Percentiles rank a stretch among this genome's conserved stretches.
These are phyloP conservation scores for Columbina picui DNA, from an alignment of 2,113 vertebrate species.

Conservation along the genomic window DNA sequence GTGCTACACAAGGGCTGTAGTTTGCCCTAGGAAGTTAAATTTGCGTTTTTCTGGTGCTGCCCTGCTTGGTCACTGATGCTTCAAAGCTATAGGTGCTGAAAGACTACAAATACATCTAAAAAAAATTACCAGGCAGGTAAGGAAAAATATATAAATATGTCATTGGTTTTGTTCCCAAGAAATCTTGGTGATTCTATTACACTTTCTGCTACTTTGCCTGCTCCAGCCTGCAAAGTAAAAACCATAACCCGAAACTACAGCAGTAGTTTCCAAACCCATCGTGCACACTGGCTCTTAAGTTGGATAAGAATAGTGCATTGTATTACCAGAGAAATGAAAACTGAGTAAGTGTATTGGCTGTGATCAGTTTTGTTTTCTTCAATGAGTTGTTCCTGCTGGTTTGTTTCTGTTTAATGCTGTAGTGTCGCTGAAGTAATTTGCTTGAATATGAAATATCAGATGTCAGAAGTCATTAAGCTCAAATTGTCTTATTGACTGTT, in stretches of 20 bases:
- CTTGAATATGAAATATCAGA: background rate
- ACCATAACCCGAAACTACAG: background rate
- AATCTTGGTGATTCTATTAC: background rate
- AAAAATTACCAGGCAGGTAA: background rate
- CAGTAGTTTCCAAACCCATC: background rate
- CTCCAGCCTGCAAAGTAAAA: background rate
- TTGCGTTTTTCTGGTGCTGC: background rate
- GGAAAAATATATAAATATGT: background rate
- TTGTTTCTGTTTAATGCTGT: background rate
- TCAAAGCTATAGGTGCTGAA: background rate
- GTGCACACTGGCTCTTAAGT: accelerated
- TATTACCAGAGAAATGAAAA: background rate
- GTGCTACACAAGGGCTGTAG: accelerated
- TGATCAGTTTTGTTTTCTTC: background rate
- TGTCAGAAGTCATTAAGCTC: background rate
- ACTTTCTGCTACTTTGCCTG: background rate
- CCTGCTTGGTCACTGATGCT: background rate
- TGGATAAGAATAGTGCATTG: background rate
- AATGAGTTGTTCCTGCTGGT: background rate
- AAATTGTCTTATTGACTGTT: background rate
- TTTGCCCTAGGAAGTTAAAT: background rate
- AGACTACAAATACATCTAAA: background rate
- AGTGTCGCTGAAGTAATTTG: background rate
- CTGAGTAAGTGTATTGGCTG: background rate
- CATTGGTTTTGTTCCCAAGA: background rate